Evolutionary conservation across 2,888 invertebrate genomes (phyloP).

Genomic region (Bhutanitis thaidina): DNA sequence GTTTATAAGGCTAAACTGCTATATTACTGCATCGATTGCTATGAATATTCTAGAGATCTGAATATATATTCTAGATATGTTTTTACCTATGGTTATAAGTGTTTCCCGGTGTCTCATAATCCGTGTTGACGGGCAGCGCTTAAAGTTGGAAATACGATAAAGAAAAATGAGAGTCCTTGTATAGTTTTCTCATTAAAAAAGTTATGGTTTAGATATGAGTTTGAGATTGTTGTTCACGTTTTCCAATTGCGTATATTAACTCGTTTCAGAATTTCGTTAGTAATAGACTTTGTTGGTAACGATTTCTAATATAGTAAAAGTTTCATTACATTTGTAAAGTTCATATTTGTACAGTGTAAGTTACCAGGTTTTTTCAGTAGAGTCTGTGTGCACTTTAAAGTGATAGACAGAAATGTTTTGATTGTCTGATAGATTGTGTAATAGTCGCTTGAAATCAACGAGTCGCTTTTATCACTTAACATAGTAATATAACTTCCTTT

Average conservation of each 20-base stretch:
- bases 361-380: not conserved
- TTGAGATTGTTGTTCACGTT: constrained; percentile 1
- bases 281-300: constrained; percentile 15
- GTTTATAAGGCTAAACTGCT: constrained; percentile 49
- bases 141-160: constrained; percentile 12
- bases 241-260: constrained; percentile 8
- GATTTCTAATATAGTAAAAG: constrained; percentile 2
- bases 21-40: constrained; percentile 22
- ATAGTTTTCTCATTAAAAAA: constrained; percentile 18
- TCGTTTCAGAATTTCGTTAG: not conserved
- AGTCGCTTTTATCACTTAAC: too few relatives aligned
- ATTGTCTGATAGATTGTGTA: too few relatives aligned
- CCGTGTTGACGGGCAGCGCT: constrained; percentile 11
- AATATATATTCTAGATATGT: constrained; percentile 18
- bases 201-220: constrained; percentile 7
- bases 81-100: constrained; percentile 24
- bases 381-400: too few relatives aligned
- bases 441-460: too few relatives aligned
- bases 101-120: constrained; percentile 15
- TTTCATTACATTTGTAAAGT: not conserved
- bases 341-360: not conserved
- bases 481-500: too few relatives aligned
- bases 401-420: too few relatives aligned
- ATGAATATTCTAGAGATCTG: constrained; percentile 15
- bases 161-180: constrained; percentile 14